A percentile compares a stretch with the other conserved stretches of the same genome.
phyloP scores from a whole-genome alignment of 2,888 invertebrate genomes.

The Minunthozetes semirufus region DNA sequence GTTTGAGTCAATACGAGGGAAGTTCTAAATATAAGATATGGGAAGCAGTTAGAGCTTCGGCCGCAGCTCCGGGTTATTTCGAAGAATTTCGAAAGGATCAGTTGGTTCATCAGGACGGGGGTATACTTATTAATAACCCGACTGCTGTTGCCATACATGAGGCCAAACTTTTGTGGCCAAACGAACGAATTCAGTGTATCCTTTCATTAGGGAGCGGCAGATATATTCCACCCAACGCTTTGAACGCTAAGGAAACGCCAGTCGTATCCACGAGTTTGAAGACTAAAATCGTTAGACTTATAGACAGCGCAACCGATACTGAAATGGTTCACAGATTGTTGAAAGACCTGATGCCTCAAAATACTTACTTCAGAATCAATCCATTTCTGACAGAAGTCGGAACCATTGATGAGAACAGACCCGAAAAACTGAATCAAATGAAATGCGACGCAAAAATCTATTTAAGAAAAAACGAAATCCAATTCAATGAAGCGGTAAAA shows the following conservation, averaged over 20 bases:
- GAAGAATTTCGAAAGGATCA: conserved; percentile 67
- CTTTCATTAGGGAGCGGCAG: conserved; percentile 72
- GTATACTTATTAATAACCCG: conserved; percentile 79
- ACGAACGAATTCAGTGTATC: conserved; percentile 61
- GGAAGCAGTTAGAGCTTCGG: conserved; percentile 79
- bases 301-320: conserved; percentile 79
- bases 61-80: conserved; percentile 87
- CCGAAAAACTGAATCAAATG: conserved; percentile 63
- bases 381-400: conserved; percentile 74
- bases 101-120: conserved; percentile 70
- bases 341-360: conserved; percentile 65
- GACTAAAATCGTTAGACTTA: conserved; percentile 69
- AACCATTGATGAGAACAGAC: conserved; percentile 70
- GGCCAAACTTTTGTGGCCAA: conserved; percentile 72
- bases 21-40: conserved; percentile 63
- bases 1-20: conserved; percentile 65
- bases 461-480: conserved; percentile 68
- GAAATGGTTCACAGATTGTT: conserved; percentile 73
- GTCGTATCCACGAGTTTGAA: conserved; percentile 59
- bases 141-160: conserved; percentile 81
- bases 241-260: conserved; percentile 40
- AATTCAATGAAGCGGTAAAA: conserved; percentile 50
- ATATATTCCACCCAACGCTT: conserved; percentile 46
- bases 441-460: conserved; percentile 71
- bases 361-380: conserved; percentile 75